Conservation (phyloP, 1,140 invertebrate species). For the Harlomillsia oculata region DNA sequence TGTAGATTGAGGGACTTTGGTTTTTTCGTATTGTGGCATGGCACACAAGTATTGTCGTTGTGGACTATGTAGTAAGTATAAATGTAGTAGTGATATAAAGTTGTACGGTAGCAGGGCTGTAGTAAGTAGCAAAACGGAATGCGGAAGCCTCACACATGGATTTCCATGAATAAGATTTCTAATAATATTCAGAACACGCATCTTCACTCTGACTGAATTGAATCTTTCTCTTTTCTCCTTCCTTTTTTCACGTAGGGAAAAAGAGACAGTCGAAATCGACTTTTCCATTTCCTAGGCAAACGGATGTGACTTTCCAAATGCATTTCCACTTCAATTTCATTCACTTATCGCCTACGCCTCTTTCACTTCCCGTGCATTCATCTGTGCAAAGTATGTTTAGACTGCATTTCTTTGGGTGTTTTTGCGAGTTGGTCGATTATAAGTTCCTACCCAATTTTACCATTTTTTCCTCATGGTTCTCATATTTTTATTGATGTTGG, state of each 20-base stretch:
- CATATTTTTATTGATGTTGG: not conserved
- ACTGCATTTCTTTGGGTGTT: too few relatives aligned
- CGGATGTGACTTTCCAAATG: constrained; percentile 21
- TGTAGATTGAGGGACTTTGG: too few relatives aligned
- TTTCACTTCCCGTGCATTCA: not conserved
- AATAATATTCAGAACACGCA: constrained; percentile 23
- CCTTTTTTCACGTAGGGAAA: not conserved
- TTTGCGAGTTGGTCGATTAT: not conserved
- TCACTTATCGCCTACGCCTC: constrained; percentile 20
- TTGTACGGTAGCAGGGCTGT: too few relatives aligned
- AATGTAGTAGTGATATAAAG: too few relatives aligned
- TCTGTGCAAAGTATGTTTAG: not conserved
- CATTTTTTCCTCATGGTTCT: not conserved
- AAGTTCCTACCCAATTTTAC: not conserved
- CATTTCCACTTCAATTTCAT: constrained; percentile 28
- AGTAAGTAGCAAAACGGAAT: too few relatives aligned
- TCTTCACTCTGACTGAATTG: constrained; percentile 16
- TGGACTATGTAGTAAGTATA: too few relatives aligned
- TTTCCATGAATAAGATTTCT: too few relatives aligned
- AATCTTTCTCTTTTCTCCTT: constrained; percentile 10
- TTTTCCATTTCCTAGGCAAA: constrained; percentile 27
- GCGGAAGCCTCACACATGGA: too few relatives aligned
- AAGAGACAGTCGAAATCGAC: constrained; percentile 16
- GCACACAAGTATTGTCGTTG: too few relatives aligned
- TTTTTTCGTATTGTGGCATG: too few relatives aligned